Conservation (phyloP, 2,888 invertebrate genomes). For the Amaurobius ferox region DNA sequence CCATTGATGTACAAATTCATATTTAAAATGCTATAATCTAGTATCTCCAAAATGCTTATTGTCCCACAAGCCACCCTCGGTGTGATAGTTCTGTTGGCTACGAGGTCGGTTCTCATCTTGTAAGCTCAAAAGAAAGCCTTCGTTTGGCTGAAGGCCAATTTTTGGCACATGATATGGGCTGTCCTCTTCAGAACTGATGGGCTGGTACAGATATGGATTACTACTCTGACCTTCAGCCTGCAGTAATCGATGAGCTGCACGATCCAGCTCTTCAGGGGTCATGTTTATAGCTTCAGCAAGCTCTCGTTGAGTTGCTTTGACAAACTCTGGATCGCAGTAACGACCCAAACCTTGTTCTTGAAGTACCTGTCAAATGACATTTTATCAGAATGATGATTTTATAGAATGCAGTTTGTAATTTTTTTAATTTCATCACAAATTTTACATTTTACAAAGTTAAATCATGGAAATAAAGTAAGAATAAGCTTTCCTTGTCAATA, state of each 20-base stretch:
- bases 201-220: conserved; percentile 55
- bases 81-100: conserved; percentile 50
- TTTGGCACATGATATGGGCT: conserved; percentile 29
- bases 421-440: too few relatives aligned
- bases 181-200: conserved; percentile 12
- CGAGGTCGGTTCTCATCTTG: conserved; percentile 37
- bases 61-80: conserved; percentile 21
- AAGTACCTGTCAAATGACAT: conserved; percentile 90
- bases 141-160: conserved; percentile 1
- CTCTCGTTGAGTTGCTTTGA: conserved; percentile 93
- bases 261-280: conserved; percentile 97
- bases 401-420: too few relatives aligned
- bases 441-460: too few relatives aligned
- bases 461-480: too few relatives aligned
- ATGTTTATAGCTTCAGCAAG: conserved; percentile 97
- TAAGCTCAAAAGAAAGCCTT: conserved; percentile 53
- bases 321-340: conserved; percentile 95
- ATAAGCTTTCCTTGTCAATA: too few relatives aligned
- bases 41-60: conserved; percentile 39
- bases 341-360: conserved; percentile 94
- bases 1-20: conserved; percentile 23
- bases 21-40: conserved; percentile 41
- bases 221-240: conserved; percentile 77
- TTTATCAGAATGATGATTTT: too few relatives aligned
- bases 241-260: conserved; percentile 92